Conservation (phyloP, 2,888 invertebrate genomes). For the Xiphydria camelus region DNA sequence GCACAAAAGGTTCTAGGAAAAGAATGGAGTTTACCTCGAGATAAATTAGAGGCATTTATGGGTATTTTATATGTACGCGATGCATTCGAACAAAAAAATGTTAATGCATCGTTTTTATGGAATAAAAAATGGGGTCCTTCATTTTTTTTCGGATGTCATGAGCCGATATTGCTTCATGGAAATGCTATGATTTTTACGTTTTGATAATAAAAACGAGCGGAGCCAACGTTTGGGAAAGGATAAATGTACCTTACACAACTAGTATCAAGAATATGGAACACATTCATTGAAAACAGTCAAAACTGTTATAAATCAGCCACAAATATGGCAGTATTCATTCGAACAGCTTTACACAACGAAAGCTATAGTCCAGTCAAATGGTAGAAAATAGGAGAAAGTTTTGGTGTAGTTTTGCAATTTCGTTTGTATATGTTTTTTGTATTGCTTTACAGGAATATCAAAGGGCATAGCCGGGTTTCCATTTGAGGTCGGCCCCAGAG, state of each 20-base stretch:
- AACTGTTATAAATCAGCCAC: slow-evolving; percentile 26
- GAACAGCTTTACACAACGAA: slow-evolving; percentile 35
- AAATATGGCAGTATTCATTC: slow-evolving; percentile 29
- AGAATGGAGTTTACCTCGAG: slow-evolving; percentile 7
- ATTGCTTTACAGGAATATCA: too few relatives aligned
- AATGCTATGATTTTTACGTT: slow-evolving; percentile 22
- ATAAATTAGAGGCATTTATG: slow-evolving; percentile 4
- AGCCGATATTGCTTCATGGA: slow-evolving; percentile 15
- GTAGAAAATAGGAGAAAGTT: too few relatives aligned
- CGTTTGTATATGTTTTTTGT: too few relatives aligned
- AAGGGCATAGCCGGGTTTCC: too few relatives aligned
- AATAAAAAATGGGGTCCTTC: too few relatives aligned
- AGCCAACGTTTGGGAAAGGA: slow-evolving; percentile 23
- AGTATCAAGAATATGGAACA: slow-evolving; percentile 27
- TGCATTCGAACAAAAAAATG: slow-evolving; percentile 6
- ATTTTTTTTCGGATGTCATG: slow-evolving; percentile 23
- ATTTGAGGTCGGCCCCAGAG: too few relatives aligned
- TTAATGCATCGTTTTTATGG: slow-evolving; percentile 7
- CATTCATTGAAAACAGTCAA: slow-evolving; percentile 26
- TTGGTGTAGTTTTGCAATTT: too few relatives aligned
- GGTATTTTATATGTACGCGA: background rate
- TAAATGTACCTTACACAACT: slow-evolving; percentile 30
- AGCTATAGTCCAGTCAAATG: too few relatives aligned
- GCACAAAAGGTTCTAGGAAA: slow-evolving; percentile 2
- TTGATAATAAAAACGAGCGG: slow-evolving; percentile 23